Conservation (phyloP, 2,888 invertebrate species). For the Kuschelorhynchus macadamiae region DNA sequence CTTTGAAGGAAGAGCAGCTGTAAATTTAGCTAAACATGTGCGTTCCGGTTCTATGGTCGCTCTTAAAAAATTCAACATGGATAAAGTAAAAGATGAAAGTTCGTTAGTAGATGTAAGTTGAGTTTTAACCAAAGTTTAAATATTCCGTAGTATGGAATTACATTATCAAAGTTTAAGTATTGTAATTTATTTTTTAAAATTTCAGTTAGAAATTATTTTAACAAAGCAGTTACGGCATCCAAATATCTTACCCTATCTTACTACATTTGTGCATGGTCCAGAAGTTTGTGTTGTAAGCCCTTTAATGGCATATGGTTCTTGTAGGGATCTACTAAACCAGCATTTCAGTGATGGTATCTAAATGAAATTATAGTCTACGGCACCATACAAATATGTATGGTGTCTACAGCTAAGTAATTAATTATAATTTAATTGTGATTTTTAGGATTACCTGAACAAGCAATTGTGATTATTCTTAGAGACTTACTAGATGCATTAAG, state of each 20-base stretch:
- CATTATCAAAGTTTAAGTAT: too few species aligned
- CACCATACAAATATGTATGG: too few species aligned
- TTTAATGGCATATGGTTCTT: constrained; percentile 88
- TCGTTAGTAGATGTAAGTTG: constrained; percentile 71
- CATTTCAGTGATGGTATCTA: constrained; percentile 75
- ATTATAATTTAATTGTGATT: neutral
- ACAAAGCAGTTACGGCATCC: constrained; percentile 84
- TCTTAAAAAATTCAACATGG: constrained; percentile 83
- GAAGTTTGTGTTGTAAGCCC: constrained; percentile 87
- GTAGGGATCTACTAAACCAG: constrained; percentile 81
- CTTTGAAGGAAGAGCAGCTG: constrained; percentile 78
- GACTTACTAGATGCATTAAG: constrained; percentile 85
- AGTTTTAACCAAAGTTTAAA: neutral
- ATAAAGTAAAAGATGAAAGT: constrained; percentile 77
- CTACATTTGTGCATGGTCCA: constrained; percentile 83
- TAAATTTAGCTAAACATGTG: constrained; percentile 79
- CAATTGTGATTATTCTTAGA: constrained; percentile 83
- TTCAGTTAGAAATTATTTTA: constrained; percentile 84
- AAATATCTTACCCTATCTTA: constrained; percentile 82
- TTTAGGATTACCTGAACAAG: constrained; percentile 84
- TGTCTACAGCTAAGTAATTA: too few species aligned
- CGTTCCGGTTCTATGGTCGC: constrained; percentile 79
- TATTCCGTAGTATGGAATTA: neutral
- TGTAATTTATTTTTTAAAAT: constrained; percentile 50
- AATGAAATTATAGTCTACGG: too few species aligned